Conservation (phyloP, 2,888 invertebrate species). For the Mycogona germanica region DNA sequence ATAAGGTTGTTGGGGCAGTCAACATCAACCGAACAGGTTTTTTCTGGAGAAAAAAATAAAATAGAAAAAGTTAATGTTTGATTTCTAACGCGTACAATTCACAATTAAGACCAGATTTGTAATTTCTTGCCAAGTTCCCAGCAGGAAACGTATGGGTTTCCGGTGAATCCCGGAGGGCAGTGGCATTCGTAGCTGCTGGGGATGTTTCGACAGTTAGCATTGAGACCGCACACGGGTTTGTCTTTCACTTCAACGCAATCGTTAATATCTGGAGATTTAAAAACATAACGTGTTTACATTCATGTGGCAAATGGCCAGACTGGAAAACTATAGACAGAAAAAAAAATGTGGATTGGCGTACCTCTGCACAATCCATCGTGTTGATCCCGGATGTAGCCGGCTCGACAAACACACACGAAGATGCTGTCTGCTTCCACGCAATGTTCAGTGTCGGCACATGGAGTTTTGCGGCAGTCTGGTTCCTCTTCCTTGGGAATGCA, state of each 20-base stretch:
- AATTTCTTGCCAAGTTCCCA: slow-evolving; percentile 37
- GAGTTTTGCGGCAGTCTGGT: slow-evolving; percentile 12
- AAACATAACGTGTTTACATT: neutral
- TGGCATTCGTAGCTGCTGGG: slow-evolving; percentile 89
- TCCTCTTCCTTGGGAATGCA: slow-evolving; percentile 21
- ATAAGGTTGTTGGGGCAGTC: slow-evolving; percentile 27
- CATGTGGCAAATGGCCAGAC: no score
- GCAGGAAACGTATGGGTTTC: slow-evolving; percentile 77
- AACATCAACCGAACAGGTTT: slow-evolving; percentile 23
- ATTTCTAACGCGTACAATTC: neutral
- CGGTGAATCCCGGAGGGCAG: slow-evolving; percentile 74
- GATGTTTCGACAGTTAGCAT: slow-evolving; percentile 81
- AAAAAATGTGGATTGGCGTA: no score
- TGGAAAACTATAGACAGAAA: no score
- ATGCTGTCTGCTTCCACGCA: slow-evolving; percentile 66
- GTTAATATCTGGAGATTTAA: slow-evolving; percentile 49
- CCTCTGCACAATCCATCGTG: slow-evolving; percentile 25
- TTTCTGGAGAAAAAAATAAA: slow-evolving; percentile 18
- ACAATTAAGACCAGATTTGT: slow-evolving; percentile 3
- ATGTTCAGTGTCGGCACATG: slow-evolving; percentile 44
- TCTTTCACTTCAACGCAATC: slow-evolving; percentile 59
- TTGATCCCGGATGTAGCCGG: slow-evolving; percentile 57
- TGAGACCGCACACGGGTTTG: slow-evolving; percentile 70
- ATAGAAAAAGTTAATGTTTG: neutral
- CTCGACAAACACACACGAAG: slow-evolving; percentile 77